These are phyloP conservation scores for Dasypolia templi DNA, from an alignment of 2,888 invertebrate genomes.

Conservation along the genomic window DNA sequence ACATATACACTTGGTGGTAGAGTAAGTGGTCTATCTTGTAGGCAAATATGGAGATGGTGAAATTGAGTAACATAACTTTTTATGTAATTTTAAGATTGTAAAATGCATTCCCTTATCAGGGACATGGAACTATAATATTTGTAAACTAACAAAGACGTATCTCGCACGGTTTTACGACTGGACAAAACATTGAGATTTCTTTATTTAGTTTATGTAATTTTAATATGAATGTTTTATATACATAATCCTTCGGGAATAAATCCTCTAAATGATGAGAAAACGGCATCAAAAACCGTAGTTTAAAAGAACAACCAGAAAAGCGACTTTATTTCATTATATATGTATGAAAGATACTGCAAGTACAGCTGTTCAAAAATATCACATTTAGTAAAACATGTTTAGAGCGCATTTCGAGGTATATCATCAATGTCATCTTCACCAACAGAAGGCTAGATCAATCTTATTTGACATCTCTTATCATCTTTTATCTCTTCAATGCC, in stretches of 20 bases:
- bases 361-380: background rate
- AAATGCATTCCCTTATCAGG: too few relatives aligned
- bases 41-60: background rate
- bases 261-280: background rate
- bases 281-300: background rate
- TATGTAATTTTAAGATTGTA: background rate
- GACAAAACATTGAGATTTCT: background rate
- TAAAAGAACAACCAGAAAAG: background rate
- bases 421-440: background rate
- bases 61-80: background rate
- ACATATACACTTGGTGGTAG: slow-evolving; percentile 27
- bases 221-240: background rate
- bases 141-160: background rate
- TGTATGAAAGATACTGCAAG: background rate
- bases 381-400: background rate
- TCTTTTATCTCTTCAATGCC: background rate
- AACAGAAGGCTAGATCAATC: background rate
- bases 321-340: background rate
- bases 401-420: background rate
- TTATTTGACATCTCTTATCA: background rate
- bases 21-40: slow-evolving; percentile 13
- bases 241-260: background rate
- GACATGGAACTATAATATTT: too few relatives aligned
- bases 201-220: background rate
- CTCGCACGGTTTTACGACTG: background rate